Base-by-base conservation (phyloP, 2,888 invertebrate species). In the Zhuqinia jingwanae region DNA sequence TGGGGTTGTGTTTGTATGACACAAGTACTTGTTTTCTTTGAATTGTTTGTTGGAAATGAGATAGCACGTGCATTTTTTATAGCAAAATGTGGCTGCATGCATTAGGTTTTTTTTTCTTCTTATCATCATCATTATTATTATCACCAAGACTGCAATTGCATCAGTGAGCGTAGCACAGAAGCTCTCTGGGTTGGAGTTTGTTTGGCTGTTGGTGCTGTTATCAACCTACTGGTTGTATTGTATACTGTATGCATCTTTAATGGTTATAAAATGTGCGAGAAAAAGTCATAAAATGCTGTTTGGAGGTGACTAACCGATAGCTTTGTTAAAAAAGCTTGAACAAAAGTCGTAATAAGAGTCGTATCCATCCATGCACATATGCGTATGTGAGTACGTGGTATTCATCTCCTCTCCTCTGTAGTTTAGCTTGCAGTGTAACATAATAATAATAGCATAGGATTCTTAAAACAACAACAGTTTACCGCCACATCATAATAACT, bases 291-390 rank as follows among this genome's bases (percentile, higher is more conserved):
- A 70, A 70, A 2, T 47, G 42, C 42, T 50, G 50, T 50, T n/a
- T 36, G 47, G 25, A 78, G 50, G 65, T 30, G 63, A 78, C 65
- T 63, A 65, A 22, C 65, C 60, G 78, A 78, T 78, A 78, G 30
- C 47, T 63, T 78, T 8, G 47, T 45, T 17, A 78, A 63, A 78
- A 10, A 36, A n/a, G n/a, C n/a, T n/a, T n/a, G n/a, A n/a, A n/a
- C n/a, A n/a, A n/a, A n/a, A n/a, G n/a, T n/a, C n/a, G n/a, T n/a
- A n/a, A n/a, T n/a, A n/a, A n/a, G n/a, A n/a, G n/a, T n/a, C n/a
- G n/a, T n/a, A n/a, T n/a, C n/a, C n/a, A n/a, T n/a, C n/a, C n/a
- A n/a, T n/a, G n/a, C n/a, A n/a, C n/a, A n/a, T n/a, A 15, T 45
- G 45, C 22, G 25, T 60, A 15, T 63, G 30, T 63, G 63, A 11